Base-by-base conservation (phyloP, 1,140 invertebrate species). In the Anastrepha ludens region DNA sequence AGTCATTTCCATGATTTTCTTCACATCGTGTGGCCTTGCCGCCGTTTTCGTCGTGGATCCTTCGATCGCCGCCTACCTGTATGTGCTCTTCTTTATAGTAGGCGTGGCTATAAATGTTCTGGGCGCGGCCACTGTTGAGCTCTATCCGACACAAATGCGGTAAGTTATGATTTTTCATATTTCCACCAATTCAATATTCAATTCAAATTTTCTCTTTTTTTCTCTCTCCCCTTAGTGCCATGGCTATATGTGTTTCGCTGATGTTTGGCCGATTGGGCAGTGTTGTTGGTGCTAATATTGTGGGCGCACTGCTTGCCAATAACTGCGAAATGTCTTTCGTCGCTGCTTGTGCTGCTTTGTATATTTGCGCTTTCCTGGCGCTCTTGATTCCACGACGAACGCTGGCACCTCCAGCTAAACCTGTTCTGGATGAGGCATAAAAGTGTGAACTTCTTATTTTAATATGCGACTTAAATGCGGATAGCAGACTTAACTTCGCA, bases 211-310 rank as follows among this genome's bases (percentile, higher is more conserved):
- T n/a, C 29, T 85, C 39, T 86, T 9, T 86, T 55, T 74, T 58
- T 59, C 59, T 44, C 5, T 64, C 6, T n/a, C 55, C 39, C 86
- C 65, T 2, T 60, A 90, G 89, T 86, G 88, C 90, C 62, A 92
- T 92, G 90, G 92, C 92, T 7, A 89, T 93, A n/a, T 91, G 90
- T 60, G 87, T 92, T n/a, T 89, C 91, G 9, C 88, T 93, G 47
- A 90, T 91, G 89, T 67, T 89, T n/a, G 92, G 91, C n/a, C 89
- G 91, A 41, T 70, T 92, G 7, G 89, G 89, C 44, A 90, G 90
- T 64, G 88, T 90, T 29, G 88, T 91, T 15, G 89, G 89, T 39
- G 87, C 88, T 6, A 90, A 90, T 89, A 87, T 89, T 81, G 88
- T 88, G 17, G 89, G 89, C 50, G 85, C 86, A 9, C 44, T 90